Evolutionary conservation across 1,140 invertebrate species (phyloP).

Genomic region (Drosophila azteca): DNA sequence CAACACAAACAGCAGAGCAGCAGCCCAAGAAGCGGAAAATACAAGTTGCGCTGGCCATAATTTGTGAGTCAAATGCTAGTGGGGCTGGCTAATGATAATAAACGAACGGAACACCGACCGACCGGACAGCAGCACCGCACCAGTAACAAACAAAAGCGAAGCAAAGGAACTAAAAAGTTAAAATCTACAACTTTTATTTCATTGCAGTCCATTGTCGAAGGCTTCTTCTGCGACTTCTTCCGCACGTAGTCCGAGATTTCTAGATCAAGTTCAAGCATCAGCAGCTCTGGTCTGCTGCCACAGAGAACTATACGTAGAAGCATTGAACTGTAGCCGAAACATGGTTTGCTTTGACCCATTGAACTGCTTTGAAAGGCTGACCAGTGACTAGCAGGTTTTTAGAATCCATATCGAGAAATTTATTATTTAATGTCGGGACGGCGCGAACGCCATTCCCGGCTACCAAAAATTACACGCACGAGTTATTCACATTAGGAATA

Average conservation of each 20-base stretch:
- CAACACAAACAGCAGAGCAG: conserved; percentile 39
- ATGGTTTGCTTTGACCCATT: conserved; percentile 59
- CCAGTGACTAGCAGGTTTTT: conserved; percentile 33
- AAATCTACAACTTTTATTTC: conserved; percentile 39
- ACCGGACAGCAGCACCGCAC: conserved; percentile 3
- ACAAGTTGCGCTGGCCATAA: conserved; percentile 46
- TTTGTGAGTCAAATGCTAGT: conserved; percentile 70
- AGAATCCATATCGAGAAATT: not conserved
- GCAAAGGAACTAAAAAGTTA: conserved; percentile 15
- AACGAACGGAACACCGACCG: conserved; percentile 61
- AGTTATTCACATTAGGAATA: conserved; percentile 79
- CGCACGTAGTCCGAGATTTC: conserved; percentile 54
- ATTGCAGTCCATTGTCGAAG: conserved; percentile 27
- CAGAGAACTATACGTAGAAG: conserved; percentile 39
- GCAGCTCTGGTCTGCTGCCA: not conserved
- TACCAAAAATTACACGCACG: conserved; percentile 81
- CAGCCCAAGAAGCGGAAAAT: conserved; percentile 27
- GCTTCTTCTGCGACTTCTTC: conserved; percentile 42
- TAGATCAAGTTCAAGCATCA: conserved; percentile 70
- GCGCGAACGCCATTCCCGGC: conserved; percentile 83
- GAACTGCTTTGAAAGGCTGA: conserved; percentile 48
- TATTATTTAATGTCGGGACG: conserved; percentile 72
- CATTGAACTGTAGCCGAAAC: conserved; percentile 1
- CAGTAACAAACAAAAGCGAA: conserved; percentile 51
- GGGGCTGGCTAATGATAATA: conserved; percentile 65